Evolutionary conservation across 92 coral and sea anemone genomes (phyloP).

Genomic region (Porites evermanni): DNA sequence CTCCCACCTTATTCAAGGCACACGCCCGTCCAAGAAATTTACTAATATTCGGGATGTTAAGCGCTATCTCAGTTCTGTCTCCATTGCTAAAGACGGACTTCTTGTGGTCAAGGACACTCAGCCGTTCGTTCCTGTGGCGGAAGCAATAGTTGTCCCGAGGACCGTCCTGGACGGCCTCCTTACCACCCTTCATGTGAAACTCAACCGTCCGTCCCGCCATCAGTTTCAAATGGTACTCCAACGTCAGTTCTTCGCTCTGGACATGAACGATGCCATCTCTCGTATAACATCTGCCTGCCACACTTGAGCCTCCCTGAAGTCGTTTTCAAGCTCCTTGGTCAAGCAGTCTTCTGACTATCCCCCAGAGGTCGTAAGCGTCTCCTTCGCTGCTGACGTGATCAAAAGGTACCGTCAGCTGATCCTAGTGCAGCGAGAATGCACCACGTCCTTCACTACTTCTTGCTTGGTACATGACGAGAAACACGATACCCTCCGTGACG

Average conservation of each 20-base stretch:
- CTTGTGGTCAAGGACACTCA: conserved; percentile 49
- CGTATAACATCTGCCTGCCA: conserved; percentile 42
- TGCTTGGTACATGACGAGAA: not conserved
- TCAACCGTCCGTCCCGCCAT: conserved; percentile 57
- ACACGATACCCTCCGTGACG: no score
- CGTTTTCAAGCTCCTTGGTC: conserved; percentile 35
- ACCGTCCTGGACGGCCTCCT: conserved; percentile 54
- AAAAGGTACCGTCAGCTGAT: conserved; percentile 9
- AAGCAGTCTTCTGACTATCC: not conserved
- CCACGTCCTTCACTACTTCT: conserved; percentile 28
- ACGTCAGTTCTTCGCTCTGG: conserved; percentile 50
- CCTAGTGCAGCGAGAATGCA: conserved; percentile 45
- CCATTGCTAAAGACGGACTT: conserved; percentile 59
- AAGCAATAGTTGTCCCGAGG: conserved; percentile 29
- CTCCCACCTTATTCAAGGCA: conserved; percentile 60
- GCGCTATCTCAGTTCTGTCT: conserved; percentile 30
- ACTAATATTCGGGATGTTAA: conserved; percentile 42
- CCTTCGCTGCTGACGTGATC: no score
- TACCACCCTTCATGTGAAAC: conserved; percentile 43
- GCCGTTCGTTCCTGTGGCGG: conserved; percentile 35
- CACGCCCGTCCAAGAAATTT: conserved; percentile 48
- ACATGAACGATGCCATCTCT: conserved; percentile 18
- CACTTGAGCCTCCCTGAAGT: conserved; percentile 48
- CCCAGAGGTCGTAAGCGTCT: no score
- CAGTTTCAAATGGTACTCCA: conserved; percentile 48